Evolutionary conservation across 30 jellyfish, hydroid and myxozoan species (phyloP), one percentile per base, ranked within the genome.

Genomic region (Aurelia aurita complex sp. Pacific): DNA sequence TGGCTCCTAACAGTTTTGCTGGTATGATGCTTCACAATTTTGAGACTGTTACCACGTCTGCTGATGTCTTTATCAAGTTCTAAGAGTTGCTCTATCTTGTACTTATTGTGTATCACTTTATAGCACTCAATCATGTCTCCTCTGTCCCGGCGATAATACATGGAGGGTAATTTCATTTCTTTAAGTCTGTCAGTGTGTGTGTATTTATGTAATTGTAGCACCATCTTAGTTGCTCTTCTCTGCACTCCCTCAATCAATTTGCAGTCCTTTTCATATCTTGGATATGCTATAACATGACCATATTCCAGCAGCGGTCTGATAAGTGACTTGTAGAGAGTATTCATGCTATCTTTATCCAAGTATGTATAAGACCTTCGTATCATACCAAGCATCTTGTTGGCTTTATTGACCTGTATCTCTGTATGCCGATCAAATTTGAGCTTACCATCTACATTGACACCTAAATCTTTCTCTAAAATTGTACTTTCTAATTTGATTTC

Each of bases 31-130:
- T 78, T 78, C 64, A 62, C 81, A 78, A 78, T 80, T 78, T 67
- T 78, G 33, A 78, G 43, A 32, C 79, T 43, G 88, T 78, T 80
- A 78, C 77, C 88, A 62, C 81, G 76, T 78, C 79, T 60, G 76
- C 88, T 78, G 63, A 34, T 78, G 88, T 60, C 67, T 59, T 50
- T 78, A 57, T 16, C 88, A 62, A 63, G 77, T 78, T 78, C 88
- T 13, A 78, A 7, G 5, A 29, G 29, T 23, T 23, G 29, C 29
- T 23, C 29, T 23, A 23, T 23, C 46, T 72, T 72, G 82, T 72
- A 72, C 82, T 36, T 72, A 72, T 72, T 36, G 15, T 72, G 82
- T 32, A 33, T 36, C 66, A 72, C 53, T 50, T 72, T 40, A 33
- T 72, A 72, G 82, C 82, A 72, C 29, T 23, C 29, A 23, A 23